Evolutionary conservation across 2,113 vertebrate genomes (phyloP).

Genomic region (Galbula dea): DNA sequence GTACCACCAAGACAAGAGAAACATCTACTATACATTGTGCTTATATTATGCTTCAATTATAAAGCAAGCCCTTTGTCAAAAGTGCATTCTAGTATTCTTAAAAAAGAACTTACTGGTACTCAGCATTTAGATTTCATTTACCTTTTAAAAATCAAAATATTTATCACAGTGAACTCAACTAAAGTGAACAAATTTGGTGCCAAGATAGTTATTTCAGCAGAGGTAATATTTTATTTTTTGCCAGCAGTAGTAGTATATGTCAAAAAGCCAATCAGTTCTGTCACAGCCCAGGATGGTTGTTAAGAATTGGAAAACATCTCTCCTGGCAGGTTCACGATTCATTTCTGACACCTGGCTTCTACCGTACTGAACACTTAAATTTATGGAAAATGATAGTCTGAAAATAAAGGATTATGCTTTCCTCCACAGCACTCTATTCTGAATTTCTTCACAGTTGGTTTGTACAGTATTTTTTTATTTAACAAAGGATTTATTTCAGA

Average conservation of each 20-base stretch:
- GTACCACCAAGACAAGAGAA: not conserved
- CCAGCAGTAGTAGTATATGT: constrained; percentile 43
- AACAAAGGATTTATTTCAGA: constrained; percentile 32
- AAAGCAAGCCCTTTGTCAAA: not conserved
- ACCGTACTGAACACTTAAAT: constrained; percentile 71
- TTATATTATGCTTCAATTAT: not conserved
- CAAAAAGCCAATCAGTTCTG: constrained; percentile 67
- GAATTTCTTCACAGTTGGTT: constrained; percentile 45
- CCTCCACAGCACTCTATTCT: constrained; percentile 27
- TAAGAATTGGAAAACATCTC: constrained; percentile 74
- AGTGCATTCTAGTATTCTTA: not conserved
- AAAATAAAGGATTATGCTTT: constrained; percentile 75
- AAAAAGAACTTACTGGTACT: not conserved
- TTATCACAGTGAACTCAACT: constrained; percentile 8
- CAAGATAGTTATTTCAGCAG: constrained; percentile 37
- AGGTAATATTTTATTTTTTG: constrained; percentile 36
- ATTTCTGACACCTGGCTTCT: constrained; percentile 70
- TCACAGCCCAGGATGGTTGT: constrained; percentile 40
- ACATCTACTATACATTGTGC: not conserved
- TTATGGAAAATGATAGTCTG: constrained; percentile 65
- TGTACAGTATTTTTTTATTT: constrained; percentile 37
- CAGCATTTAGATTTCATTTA: not conserved
- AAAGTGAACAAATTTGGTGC: constrained; percentile 9
- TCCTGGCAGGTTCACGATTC: constrained; percentile 66
- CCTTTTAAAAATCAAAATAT: constrained; percentile 34